Evolutionary conservation across 2,888 invertebrate genomes (phyloP), one percentile per base, ranked within the genome.

Genomic region (Amphipyra berbera): DNA sequence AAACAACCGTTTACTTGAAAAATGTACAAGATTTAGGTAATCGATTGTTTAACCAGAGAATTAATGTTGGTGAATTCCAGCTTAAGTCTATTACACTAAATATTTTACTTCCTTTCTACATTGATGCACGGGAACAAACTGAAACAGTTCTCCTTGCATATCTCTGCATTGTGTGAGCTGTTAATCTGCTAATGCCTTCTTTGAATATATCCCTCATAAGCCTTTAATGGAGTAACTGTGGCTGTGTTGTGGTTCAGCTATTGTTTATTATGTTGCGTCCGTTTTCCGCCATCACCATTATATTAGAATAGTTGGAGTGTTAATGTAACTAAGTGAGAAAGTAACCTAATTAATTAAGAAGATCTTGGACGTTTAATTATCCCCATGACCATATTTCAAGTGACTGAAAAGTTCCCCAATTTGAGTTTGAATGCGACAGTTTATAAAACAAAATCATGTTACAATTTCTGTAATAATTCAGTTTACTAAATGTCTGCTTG

Each of bases 111-210:
- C 13, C 1, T 41, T 40, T 9, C 35, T 44, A 5, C 12, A 21
- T 27, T 12, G 12, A 27, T 27, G 27, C 27, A 2, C 10, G 10
- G 2, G 5, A 27, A 46, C 35, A 7, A 35, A 37, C 12, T 41
- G 30, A 9, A 42, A 8, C 30, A 30, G 33, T 53, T 14, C 33
- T 41, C 7, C 13, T 14, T 63, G 44, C 48, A 45, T 33, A 14
- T n/a, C 15, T 30, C n/a, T 58, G 48, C 48, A 56, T 55, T 35
- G 33, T 38, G 52, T 27, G 45, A 37, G 13, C 41, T 55, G 37
- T 46, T 78, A 73, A 61, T 68, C 78, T 63, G 52, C 35, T 74
- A 61, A 78, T 68, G 58, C 75, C 13, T 63, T 56, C 59, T 49
- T 48, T 46, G 46, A 42, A 67, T 61, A 67, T 61, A 49, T 61